Evolutionary conservation across 1,140 invertebrate species (phyloP).

Genomic region (Papilio aristodemus): DNA sequence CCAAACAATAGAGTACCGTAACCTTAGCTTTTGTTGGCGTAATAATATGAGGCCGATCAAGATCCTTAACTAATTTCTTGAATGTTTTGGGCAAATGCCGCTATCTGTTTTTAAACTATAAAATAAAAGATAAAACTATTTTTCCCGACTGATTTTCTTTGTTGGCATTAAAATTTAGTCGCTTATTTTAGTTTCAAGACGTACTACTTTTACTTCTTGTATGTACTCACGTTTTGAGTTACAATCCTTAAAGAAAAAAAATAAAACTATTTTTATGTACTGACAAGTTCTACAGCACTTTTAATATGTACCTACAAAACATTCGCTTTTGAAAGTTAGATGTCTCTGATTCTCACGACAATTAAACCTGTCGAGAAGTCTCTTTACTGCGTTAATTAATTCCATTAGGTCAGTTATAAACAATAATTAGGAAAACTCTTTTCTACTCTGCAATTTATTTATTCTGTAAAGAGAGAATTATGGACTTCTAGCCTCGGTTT

Average conservation of each 20-base stretch:
- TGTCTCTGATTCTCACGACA: background rate
- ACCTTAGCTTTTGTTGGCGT: conserved; percentile 21
- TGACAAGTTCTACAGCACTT: too few relatives aligned
- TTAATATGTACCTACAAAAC: background rate
- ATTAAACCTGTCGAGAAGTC: background rate
- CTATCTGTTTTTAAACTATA: background rate
- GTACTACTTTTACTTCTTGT: background rate
- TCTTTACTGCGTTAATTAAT: background rate
- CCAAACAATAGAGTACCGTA: conserved; percentile 42
- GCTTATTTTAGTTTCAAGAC: background rate
- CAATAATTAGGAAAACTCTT: background rate
- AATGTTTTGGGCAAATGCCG: background rate
- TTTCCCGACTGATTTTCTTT: background rate
- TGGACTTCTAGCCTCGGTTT: too few relatives aligned
- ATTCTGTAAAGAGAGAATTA: too few relatives aligned
- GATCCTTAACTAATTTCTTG: background rate
- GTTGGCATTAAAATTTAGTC: too few relatives aligned
- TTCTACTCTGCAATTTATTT: background rate
- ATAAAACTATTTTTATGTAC: too few relatives aligned
- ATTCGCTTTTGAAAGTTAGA: background rate
- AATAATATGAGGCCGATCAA: background rate
- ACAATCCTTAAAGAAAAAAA: too few relatives aligned
- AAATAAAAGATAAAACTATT: background rate
- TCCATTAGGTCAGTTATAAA: background rate
- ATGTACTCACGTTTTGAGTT: background rate